Base-by-base conservation (phyloP, 2,113 vertebrate genomes). In the Peucedramus taeniatus region DNA sequence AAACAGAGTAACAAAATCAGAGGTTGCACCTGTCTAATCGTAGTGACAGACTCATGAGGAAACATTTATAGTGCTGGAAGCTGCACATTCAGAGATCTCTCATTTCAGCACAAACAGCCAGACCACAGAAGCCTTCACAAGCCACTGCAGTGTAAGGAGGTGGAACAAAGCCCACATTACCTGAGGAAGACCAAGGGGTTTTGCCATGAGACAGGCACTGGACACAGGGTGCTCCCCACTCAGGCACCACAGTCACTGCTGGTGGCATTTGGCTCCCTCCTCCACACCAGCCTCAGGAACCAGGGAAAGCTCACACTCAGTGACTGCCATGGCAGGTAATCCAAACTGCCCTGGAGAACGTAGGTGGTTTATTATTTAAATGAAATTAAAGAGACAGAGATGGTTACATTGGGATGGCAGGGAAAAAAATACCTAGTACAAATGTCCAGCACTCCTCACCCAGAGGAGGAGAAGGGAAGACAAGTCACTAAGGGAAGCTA, bases 201-300 rank as follows among this genome's bases (percentile, higher is more conserved):
- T 47, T 76, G 53, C 71, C 17, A 13, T 5, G 11, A 3, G 3
- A 4, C 15, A 22, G 33, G 18, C 54, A 33, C 13, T 0, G 1
- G 49, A 6, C 13, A 11, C 5, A 3, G 28, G 6, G 57, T 15
- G 14, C 68, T 35, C 30, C 5, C 9, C 3, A 21, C 39, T 79
- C 3, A 0, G 3, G 20, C 40, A 10, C 27, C 7, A 4, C 2
- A 0, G 27, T 23, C 5, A 1, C 37, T 66, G 64, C 37, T 9
- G 39, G 20, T 35, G 57, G 51, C 50, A 24, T 54, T 47, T 28
- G 69, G 40, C 21, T 91, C 33, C 17, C 13, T 70, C 22, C 57
- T n/a, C 37, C 26, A 10, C 18, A 42, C 11, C 40, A 72, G 45
- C n/a, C 28, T 39, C 0, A 2, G 33, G 21, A 54, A 22, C 0